These are phyloP conservation scores for Crioceris asparagi DNA, from an alignment of 2,888 invertebrate species.

Conservation along the genomic window DNA sequence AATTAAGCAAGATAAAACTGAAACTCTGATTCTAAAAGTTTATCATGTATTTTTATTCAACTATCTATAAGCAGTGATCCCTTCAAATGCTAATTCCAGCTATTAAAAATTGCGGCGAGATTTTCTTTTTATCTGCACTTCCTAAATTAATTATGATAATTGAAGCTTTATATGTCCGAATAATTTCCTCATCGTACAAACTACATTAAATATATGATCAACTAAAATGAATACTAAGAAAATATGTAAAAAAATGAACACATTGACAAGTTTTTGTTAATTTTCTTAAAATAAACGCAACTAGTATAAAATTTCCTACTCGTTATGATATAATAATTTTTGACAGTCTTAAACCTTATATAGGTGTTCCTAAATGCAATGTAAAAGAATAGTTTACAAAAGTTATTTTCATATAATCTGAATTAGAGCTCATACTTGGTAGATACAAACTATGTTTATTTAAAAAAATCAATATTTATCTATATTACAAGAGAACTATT, in stretches of 20 bases:
- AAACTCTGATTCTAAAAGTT: too few species aligned
- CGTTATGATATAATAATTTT: constrained; percentile 27
- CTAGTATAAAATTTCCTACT: constrained; percentile 28
- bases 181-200: too few species aligned
- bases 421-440: constrained; percentile 28
- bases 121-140: too few species aligned
- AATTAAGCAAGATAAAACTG: too few species aligned
- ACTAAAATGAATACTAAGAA: constrained; percentile 21
- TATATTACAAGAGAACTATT: constrained; percentile 21
- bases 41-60: too few species aligned
- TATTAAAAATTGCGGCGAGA: too few species aligned
- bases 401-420: constrained; percentile 27
- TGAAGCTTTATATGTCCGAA: too few species aligned
- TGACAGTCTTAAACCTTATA: constrained; percentile 33
- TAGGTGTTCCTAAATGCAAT: constrained; percentile 30
- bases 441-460: constrained; percentile 29
- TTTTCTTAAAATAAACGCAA: constrained; percentile 22
- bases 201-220: constrained; percentile 15
- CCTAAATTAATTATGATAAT: too few species aligned
- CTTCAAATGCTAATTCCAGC: too few species aligned
- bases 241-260: constrained; percentile 24
- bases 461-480: constrained; percentile 19
- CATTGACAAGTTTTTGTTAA: constrained; percentile 18
- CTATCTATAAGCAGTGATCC: too few species aligned
- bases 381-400: constrained; percentile 35